Evolutionary conservation across 2,888 invertebrate genomes (phyloP).

Genomic region (Alviniconcha strummeri): DNA sequence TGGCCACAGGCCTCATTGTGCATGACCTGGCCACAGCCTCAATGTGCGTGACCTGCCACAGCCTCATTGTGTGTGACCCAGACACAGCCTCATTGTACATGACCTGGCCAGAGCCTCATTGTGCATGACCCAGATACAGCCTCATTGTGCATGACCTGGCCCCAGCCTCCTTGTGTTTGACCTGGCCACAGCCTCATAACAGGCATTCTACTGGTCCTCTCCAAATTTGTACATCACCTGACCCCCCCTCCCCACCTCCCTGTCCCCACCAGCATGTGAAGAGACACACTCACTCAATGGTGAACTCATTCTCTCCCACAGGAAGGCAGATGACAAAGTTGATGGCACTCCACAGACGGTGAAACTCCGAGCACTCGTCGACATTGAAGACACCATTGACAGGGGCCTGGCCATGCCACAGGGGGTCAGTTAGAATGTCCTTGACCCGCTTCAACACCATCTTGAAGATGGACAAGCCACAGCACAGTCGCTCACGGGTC

Average conservation of each 20-base stretch:
- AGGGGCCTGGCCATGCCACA: conserved; percentile 89
- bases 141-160: too few species aligned
- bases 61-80: too few species aligned
- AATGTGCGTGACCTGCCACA: too few species aligned
- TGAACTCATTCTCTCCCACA: conserved; percentile 95
- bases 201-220: too few species aligned
- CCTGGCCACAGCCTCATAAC: too few species aligned
- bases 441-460: conserved; percentile 91
- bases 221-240: too few species aligned
- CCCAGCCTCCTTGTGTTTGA: too few species aligned
- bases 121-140: too few species aligned
- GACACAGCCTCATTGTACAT: too few species aligned
- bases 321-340: conserved; percentile 99
- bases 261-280: neutral
- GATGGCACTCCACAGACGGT: conserved; percentile 94
- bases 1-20: too few species aligned
- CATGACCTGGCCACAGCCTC: too few species aligned
- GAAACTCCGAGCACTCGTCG: conserved; percentile 98
- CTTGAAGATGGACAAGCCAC: conserved; percentile 97
- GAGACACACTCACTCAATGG: conserved; percentile 87
- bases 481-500: conserved; percentile 96
- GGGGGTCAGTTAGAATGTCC: conserved; percentile 81
- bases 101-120: too few species aligned
- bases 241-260: neutral
- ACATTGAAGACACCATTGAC: conserved; percentile 95